Conservation (phyloP, 2,113 vertebrate species). For the Cinclus mexicanus region DNA sequence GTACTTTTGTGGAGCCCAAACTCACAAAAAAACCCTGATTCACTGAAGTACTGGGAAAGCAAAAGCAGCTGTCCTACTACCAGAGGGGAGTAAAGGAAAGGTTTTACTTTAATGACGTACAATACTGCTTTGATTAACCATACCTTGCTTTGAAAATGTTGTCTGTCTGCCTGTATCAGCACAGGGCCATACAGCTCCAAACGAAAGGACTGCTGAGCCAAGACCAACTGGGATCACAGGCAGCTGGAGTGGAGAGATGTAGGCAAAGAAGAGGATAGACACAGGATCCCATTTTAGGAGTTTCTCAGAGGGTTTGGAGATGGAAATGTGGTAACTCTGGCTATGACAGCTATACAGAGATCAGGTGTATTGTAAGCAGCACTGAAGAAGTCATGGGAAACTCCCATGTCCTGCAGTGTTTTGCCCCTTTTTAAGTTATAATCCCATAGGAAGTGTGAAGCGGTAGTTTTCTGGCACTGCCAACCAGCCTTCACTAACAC, state of each 20-base stretch:
- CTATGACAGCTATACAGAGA: neutral
- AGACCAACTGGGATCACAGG: neutral
- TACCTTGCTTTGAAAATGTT: neutral
- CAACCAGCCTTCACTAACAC: neutral
- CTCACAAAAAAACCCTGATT: neutral
- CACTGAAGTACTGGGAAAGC: neutral
- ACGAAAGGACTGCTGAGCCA: neutral
- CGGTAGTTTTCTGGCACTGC: neutral
- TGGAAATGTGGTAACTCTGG: neutral
- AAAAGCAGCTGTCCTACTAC: neutral
- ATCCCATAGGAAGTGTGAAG: neutral
- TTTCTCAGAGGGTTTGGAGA: neutral
- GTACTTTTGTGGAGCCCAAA: neutral
- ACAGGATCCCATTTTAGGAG: neutral
- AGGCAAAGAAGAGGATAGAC: neutral
- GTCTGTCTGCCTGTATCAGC: neutral
- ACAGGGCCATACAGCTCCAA: neutral
- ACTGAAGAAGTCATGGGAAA: neutral
- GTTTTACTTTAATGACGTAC: neutral
- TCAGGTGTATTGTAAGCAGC: neutral
- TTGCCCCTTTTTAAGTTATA: neutral
- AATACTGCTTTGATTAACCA: neutral
- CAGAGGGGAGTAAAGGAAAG: neutral
- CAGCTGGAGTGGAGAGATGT: neutral
- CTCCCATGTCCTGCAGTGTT: neutral